Percentiles rank a stretch among this genome's conserved stretches.
phyloP scores from a whole-genome alignment of 2,113 vertebrate species.

The Spilogale gracilis region DNA sequence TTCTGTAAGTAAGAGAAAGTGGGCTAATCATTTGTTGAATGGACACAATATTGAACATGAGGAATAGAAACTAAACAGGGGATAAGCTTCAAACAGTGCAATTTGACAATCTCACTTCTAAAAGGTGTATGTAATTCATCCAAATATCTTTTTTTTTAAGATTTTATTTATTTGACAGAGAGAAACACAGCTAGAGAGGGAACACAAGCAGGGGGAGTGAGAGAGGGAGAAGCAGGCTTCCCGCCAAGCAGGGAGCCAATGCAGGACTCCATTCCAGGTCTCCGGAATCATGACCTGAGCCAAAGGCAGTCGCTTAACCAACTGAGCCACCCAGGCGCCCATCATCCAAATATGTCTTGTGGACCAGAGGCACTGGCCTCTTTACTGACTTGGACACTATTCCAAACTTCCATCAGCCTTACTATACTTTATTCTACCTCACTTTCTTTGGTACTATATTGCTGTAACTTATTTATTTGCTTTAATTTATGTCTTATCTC shows the following conservation, averaged over 20 bases:
- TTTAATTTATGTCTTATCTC: background rate
- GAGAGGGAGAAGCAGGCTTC: no score
- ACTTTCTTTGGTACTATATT: background rate
- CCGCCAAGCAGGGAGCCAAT: no score
- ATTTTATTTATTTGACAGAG: no score
- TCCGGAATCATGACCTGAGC: no score
- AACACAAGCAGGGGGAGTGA: no score
- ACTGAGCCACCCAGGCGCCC: no score
- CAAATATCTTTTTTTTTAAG: no score
- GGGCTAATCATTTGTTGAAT: background rate
- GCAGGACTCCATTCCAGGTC: no score
- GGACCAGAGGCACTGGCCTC: background rate
- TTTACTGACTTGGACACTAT: background rate
- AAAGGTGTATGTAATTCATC: background rate
- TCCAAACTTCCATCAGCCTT: background rate
- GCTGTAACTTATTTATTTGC: background rate
- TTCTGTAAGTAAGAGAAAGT: background rate
- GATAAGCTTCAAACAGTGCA: background rate
- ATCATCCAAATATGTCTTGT: background rate
- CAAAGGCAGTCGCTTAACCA: no score
- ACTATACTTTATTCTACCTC: background rate
- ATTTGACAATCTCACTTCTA: background rate
- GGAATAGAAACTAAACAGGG: background rate
- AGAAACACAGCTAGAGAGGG: no score
- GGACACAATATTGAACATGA: background rate